Base-by-base conservation (phyloP, 1,140 invertebrate genomes). In the Drosophila funebris region DNA sequence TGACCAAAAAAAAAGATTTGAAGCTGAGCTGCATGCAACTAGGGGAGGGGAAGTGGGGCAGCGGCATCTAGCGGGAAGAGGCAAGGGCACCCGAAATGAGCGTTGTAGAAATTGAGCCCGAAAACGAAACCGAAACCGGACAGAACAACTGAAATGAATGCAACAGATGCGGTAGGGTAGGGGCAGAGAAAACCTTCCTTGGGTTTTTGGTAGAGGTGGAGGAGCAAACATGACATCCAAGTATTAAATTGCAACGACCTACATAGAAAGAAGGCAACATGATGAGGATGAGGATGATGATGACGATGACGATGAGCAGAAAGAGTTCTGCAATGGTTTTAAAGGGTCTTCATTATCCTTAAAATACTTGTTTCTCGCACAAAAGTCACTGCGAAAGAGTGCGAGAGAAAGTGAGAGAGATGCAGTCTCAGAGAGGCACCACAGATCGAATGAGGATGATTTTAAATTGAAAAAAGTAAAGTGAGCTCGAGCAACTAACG, bases 201-300 rank as follows among this genome's bases (percentile, higher is more conserved):
- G n/a, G n/a, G n/a, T n/a, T n/a, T n/a, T n/a, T n/a, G n/a, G n/a
- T n/a, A 3, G 20, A 16, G 5, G 20, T 8, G 6, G 43, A 27
- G 27, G 13, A 44, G 66, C 27, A 48, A 52, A 76, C 50, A 64
- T 46, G 53, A 62, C 68, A 70, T 71, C 66, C 75, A 56, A 76
- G 84, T 78, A 88, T 84, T 90, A 90, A 78, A 87, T 78, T 90
- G 88, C 88, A 89, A 46, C 88, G 88, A 90, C 88, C 88, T 90
- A 85, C 75, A 88, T 88, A 83, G 75, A 83, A 78, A 61, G 67
- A 53, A 63, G 58, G 56, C 46, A 58, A n/a, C 18, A 8, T 8
- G 44, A 27, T 48, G 44, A 48, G 6, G 24, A 48, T 6, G 22
- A 48, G 3, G n/a, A 41, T 9, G 37, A 41, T 41, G 37, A 14